phyloP scores from a whole-genome alignment of 2,797 vertebrate genomes.

The Manis pentadactyla region DNA sequence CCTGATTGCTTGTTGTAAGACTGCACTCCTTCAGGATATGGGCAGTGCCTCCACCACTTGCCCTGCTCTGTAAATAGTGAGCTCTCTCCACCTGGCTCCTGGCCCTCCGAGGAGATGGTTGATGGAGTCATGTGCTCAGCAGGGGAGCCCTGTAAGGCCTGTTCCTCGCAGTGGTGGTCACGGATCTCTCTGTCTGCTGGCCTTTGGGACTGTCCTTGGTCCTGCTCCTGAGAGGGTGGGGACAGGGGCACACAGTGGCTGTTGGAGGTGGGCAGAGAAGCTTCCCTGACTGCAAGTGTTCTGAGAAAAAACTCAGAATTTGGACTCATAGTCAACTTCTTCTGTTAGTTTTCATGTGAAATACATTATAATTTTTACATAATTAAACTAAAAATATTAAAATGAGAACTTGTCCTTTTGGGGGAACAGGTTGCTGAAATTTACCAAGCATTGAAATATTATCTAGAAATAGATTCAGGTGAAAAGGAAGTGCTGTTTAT shows the following conservation, averaged over 20 bases:
- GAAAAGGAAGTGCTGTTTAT: not conserved
- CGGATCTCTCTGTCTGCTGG: no score
- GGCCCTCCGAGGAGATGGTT: not conserved
- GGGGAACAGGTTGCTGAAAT: not conserved
- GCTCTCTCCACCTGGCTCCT: not conserved
- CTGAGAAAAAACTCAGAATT: not conserved
- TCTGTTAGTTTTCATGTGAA: not conserved
- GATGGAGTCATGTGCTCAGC: not conserved
- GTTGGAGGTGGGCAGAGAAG: not conserved
- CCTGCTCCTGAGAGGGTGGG: not conserved
- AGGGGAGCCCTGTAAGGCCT: not conserved
- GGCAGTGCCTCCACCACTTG: not conserved
- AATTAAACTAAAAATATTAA: conserved; percentile 30
- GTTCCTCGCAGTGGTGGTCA: no score
- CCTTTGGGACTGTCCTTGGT: not conserved
- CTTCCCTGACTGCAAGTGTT: accelerated
- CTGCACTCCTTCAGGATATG: not conserved
- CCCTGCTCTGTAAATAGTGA: accelerated
- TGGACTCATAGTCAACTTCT: not conserved
- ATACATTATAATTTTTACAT: not conserved
- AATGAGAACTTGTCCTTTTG: not conserved
- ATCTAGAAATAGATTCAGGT: not conserved
- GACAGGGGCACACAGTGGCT: not conserved
- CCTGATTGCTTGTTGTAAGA: not conserved
- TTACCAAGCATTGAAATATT: conserved; percentile 22